These are phyloP conservation scores for Oreochromis niloticus DNA, from an alignment of 2,113 vertebrate genomes.

Conservation along the genomic window DNA sequence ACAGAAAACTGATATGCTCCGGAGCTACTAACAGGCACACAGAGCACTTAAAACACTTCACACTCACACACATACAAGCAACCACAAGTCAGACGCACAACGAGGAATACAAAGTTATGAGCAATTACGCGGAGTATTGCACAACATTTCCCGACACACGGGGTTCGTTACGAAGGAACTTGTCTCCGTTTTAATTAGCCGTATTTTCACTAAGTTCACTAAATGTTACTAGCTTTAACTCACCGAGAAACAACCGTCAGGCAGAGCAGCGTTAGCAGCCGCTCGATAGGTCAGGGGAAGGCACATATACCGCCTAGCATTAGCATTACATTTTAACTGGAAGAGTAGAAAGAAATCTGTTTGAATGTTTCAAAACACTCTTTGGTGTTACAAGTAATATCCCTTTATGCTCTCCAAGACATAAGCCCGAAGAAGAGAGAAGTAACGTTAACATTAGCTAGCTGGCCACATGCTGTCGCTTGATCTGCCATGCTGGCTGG, in stretches of 20 bases:
- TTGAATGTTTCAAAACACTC: neutral
- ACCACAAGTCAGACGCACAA: constrained; percentile 1
- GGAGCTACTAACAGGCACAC: neutral
- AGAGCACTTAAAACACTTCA: neutral
- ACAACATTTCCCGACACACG: constrained; percentile 29
- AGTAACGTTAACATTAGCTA: constrained; percentile 38
- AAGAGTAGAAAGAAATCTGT: neutral
- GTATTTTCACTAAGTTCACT: neutral
- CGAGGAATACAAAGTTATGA: constrained; percentile 48
- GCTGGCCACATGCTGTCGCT: constrained; percentile 68
- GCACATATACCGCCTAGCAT: constrained; percentile 32
- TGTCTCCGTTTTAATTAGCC: neutral
- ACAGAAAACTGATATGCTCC: neutral
- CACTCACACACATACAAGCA: neutral
- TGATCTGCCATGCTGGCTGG: constrained; percentile 65
- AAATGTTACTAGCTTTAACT: neutral
- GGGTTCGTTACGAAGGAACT: neutral
- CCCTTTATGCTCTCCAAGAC: neutral
- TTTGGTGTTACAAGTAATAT: neutral
- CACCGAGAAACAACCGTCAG: neutral
- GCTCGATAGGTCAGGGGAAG: constrained; percentile 40
- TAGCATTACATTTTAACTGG: constrained; percentile 31
- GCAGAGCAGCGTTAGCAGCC: constrained; percentile 37
- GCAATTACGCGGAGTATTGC: constrained; percentile 26
- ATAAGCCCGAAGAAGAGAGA: neutral